Evolutionary conservation across 2,113 vertebrate species (phyloP), one percentile per base, ranked within the genome.

Genomic region (Campylorhamphus procurvoides): DNA sequence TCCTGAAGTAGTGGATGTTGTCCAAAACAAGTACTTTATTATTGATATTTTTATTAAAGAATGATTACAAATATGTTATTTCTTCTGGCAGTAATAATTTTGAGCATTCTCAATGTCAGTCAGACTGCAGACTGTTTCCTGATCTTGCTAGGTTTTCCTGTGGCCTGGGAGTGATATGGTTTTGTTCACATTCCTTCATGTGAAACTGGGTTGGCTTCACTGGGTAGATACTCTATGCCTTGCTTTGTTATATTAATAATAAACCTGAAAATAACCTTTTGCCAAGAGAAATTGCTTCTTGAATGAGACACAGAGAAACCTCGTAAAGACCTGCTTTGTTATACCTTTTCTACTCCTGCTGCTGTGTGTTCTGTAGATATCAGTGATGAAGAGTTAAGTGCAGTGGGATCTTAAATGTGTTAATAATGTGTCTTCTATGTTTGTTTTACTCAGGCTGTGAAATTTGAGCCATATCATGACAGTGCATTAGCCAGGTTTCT

Each of bases 401-500:
- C 56, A 84, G 2, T 4, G 37, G 35, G 20, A 50, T 93, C 63
- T 82, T 87, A 55, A 39, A 13, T 72, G 23, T 27, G 12, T 80
- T 64, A 92, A 23, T 87, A 86, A 47, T 18, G 5, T 85, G 15
- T 91, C 96, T 94, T 89, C 88, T 96, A 6, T 92, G 82, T 60
- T 94, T 98, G 23, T 97, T 1, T 97, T 84, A 31, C 92, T 60
- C 93, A 99, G 99, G 99, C 99, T 46, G 99, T 99, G 73, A 99
- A 99, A 96, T 99, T 99, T 97, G 99, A 99, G 96, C 99, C 99
- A 0, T 99, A 99, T 94, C 99, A 99, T 80, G 99, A 99, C 98
- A 99, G 99, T 0, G 98, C 99, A 23, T 98, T 99, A 71, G 99
- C 99, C 94, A 98, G 99, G 96, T 99, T 99, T 94, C 98, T 99